Conservation (phyloP, 2,797 vertebrate species). For the Valencia hispanica region DNA sequence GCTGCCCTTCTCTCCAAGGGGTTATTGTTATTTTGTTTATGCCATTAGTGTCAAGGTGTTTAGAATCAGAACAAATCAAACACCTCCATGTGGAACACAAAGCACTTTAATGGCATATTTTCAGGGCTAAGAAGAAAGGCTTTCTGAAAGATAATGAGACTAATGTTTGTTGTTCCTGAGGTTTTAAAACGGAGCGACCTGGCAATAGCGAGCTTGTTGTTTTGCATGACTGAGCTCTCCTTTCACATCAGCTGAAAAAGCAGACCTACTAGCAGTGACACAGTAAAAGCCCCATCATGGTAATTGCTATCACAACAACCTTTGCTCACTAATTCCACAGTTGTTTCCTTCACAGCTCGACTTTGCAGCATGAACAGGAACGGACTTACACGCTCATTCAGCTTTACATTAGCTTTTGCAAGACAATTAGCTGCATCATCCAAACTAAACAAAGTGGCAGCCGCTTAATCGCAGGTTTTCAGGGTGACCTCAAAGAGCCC, state of each 20-base stretch:
- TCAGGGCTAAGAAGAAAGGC: background rate
- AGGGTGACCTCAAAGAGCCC: background rate
- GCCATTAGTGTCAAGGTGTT: background rate
- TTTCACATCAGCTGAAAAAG: background rate
- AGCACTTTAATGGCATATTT: background rate
- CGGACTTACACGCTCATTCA: background rate
- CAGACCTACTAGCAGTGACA: background rate
- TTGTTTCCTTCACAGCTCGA: background rate
- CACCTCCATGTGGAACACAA: background rate
- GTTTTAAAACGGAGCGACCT: background rate
- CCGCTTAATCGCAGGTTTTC: background rate
- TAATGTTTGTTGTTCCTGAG: background rate
- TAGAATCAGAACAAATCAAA: background rate
- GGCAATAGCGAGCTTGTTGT: background rate
- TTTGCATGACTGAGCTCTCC: background rate
- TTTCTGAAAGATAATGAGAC: background rate
- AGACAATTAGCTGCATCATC: background rate
- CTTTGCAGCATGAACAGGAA: background rate
- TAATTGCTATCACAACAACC: constrained; percentile 8
- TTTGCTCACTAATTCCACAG: constrained; percentile 4
- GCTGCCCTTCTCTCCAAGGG: background rate
- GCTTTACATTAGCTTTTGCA: background rate
- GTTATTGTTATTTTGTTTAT: constrained; percentile 1
- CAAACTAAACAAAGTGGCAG: background rate
- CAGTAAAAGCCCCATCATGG: constrained; percentile 15